Conservation (phyloP, 2,113 vertebrate genomes). For the Silurus meridionalis region DNA sequence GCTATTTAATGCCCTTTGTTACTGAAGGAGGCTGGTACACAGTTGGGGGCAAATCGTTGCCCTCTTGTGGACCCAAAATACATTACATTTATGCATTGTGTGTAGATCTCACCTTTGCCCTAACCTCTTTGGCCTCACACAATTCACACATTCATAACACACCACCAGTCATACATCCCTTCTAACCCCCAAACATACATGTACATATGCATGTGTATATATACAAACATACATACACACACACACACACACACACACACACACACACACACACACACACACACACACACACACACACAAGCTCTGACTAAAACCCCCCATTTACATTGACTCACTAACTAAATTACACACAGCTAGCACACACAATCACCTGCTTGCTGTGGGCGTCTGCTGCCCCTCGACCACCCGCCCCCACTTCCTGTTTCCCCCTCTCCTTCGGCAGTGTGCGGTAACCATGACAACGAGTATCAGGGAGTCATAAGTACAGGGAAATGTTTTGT, state of each 20-base stretch:
- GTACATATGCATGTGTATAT: not conserved
- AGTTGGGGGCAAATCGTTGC: slow-evolving; percentile 12
- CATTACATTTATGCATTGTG: slow-evolving; percentile 12
- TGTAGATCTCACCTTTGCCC: slow-evolving; percentile 4
- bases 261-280: not conserved
- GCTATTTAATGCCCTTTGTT: slow-evolving; percentile 14
- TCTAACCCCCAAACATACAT: not conserved
- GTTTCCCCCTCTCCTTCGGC: slow-evolving; percentile 13
- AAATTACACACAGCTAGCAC: slow-evolving; percentile 43
- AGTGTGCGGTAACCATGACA: slow-evolving; percentile 53
- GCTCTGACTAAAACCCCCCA: not conserved
- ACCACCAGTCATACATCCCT: not conserved
- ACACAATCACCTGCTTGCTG: slow-evolving; percentile 44
- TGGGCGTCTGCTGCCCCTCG: not conserved
- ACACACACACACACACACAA: not conserved
- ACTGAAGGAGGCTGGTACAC: slow-evolving; percentile 3
- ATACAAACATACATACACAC: not conserved
- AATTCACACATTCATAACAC: not conserved
- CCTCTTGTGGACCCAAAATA: slow-evolving; percentile 42
- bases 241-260: not conserved
- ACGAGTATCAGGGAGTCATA: slow-evolving; percentile 55
- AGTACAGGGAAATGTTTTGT: slow-evolving; percentile 52
- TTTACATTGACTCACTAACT: slow-evolving; percentile 38
- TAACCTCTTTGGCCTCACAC: not conserved
- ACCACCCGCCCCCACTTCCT: slow-evolving; percentile 32